Base-by-base conservation (phyloP, 1,140 invertebrate genomes). In the Centruroides vittatus region DNA sequence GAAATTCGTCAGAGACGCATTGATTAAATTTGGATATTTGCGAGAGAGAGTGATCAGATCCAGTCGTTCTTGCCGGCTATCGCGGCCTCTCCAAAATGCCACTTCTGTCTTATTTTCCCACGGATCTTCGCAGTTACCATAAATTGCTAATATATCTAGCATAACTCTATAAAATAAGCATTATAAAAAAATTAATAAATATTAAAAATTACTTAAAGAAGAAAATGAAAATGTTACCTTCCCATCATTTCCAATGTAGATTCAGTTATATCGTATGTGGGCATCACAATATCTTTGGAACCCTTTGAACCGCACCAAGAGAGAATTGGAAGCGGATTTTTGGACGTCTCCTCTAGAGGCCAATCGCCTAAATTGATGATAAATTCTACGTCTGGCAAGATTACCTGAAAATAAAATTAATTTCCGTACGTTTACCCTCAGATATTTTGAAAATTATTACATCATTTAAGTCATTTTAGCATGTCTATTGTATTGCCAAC, bases 301-400 rank as follows among this genome's bases (percentile, higher is more conserved):
- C 86, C 81, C 57, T 82, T 76, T 64, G 89, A 94, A 3, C 91
- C 91, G 78, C 93, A 97, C 93, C 94, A 98, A 47, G 92, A 95
- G 72, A 98, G 91, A 59, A 98, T 84, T n/a, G 93, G 92, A 66
- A 86, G 78, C 11, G 77, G 73, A 49, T 76, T 72, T n/a, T 73
- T 65, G 49, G 47, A 60, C 3, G 62, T 71, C 36, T 73, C 69
- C 49, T 74, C 73, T 12, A 98, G 73, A 10, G 94, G 93, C 92
- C 93, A 98, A 75, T 98, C 93, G 13, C 93, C 93, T 12, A 98
- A 78, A 77, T 98, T 98, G 36, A 90, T 80, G 66, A 95, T 85
- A 67, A 98, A 84, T 73, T 97, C 92, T 60, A 89, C 74, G 76
- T 97, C 86, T 12, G 93, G 90, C 53, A 98, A 72, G 34, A 74